Evolutionary conservation across 2,888 invertebrate genomes (phyloP), one percentile per base, ranked within the genome.

Genomic region (Torymus tubicola): DNA sequence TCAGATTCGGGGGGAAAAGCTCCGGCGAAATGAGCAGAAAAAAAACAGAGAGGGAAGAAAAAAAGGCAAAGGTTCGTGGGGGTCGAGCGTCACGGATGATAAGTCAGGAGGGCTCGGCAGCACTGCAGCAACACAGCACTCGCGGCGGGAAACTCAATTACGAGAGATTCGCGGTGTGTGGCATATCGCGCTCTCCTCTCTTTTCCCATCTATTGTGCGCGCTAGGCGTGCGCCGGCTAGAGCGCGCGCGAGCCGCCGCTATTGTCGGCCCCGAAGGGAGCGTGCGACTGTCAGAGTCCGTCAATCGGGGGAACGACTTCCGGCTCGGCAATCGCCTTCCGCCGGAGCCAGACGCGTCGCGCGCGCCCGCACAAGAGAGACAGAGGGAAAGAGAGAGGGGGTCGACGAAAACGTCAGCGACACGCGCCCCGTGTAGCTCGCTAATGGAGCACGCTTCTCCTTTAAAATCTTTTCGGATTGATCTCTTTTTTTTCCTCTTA

Each of bases 221-320:
- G 8, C 58, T 58, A 13, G 69, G 16, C 2, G n/a, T 24, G 50
- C 50, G 52, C 16, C 24, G 53, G 61, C 60, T 14, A 12, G 53
- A 31, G 57, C 21, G 65, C 21, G 74, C 21, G 74, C 55, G 42
- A 42, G 42, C 42, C 42, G 42, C 42, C 42, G 58, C 50, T 64
- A 60, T 71, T 67, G 70, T 53, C 64, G 24, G 50, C 55, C 74
- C 69, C 74, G 71, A 31, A 69, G 73, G 76, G 71, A 76, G 76
- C 80, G 58, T 74, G 80, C 72, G 76, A 74, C 67, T 76, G 80
- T 76, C 80, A 21, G 80, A 65, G 67, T 76, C 80, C 80, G 80
- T 80, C 80, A 80, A 71, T 80, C 80, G 75, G 71, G 42, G 60
- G 60, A 74, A 65, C 65, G 70, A 80, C 70, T 75, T 80, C 80